These are phyloP conservation scores for Pseudotriccus pelzelni DNA, from an alignment of 2,797 vertebrate genomes.

Conservation along the genomic window DNA sequence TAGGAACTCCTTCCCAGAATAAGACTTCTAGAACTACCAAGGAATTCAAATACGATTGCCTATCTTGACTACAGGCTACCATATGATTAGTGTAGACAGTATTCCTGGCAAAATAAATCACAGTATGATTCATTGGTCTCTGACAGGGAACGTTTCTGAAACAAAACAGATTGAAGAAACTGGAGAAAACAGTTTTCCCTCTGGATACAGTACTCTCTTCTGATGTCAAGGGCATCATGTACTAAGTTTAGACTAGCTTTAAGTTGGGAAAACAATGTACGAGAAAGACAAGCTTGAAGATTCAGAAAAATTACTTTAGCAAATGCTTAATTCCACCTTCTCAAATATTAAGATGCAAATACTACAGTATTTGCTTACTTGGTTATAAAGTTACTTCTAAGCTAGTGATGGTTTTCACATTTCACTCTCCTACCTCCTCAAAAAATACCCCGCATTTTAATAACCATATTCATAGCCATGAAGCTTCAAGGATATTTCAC, in stretches of 20 bases:
- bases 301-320: background rate
- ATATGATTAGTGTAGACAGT: background rate
- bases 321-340: background rate
- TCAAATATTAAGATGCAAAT: accelerated
- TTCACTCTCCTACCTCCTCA: background rate
- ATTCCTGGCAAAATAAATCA: background rate
- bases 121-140: background rate
- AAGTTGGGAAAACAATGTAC: background rate
- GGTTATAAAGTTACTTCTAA: background rate
- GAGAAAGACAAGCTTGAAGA: background rate
- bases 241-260: background rate
- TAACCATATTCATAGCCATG: background rate
- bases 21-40: background rate
- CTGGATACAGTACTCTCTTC: background rate
- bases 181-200: background rate
- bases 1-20: background rate
- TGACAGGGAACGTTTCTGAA: background rate
- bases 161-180: background rate
- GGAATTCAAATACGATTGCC: background rate
- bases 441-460: background rate
- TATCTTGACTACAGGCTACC: background rate
- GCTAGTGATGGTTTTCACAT: background rate
- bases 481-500: background rate
- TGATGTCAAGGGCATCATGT: background rate
- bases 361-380: background rate